These are phyloP conservation scores for Altica lythri DNA, from an alignment of 2,888 invertebrate species.

Conservation along the genomic window DNA sequence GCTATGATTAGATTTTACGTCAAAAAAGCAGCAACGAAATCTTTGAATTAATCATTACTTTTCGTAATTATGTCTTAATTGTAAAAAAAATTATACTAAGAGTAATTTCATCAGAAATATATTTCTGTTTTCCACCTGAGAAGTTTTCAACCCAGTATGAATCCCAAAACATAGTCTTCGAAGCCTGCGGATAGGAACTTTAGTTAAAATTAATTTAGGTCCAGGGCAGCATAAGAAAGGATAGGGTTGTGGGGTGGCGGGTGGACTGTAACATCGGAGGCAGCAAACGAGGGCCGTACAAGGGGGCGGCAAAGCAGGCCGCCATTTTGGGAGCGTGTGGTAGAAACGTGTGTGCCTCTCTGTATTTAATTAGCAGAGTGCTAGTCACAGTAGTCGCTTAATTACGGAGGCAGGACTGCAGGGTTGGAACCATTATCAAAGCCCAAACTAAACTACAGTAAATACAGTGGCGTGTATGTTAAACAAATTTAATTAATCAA, in stretches of 20 bases:
- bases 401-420: slow-evolving; percentile 54
- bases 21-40: too few species aligned
- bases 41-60: too few species aligned
- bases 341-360: slow-evolving; percentile 52
- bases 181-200: slow-evolving; percentile 39
- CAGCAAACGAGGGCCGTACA: slow-evolving; percentile 7
- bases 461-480: slow-evolving; percentile 38
- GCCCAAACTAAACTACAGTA: slow-evolving; percentile 53
- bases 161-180: not conserved
- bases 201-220: slow-evolving; percentile 57
- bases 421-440: slow-evolving; percentile 54
- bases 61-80: too few species aligned
- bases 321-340: slow-evolving; percentile 53
- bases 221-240: slow-evolving; percentile 41
- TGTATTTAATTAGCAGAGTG: slow-evolving; percentile 57
- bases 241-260: slow-evolving; percentile 20
- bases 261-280: slow-evolving; percentile 7
- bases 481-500: too few species aligned
- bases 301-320: slow-evolving; percentile 27
- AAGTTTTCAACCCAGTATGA: not conserved
- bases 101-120: too few species aligned
- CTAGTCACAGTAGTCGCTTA: slow-evolving; percentile 54
- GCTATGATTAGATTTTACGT: too few species aligned
- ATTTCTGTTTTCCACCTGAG: too few species aligned
- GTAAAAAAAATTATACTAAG: too few species aligned